Percentiles rank a stretch among this genome's conserved stretches.
phyloP scores from a whole-genome alignment of 2,113 vertebrate genomes.

The Oceanodroma tethys region DNA sequence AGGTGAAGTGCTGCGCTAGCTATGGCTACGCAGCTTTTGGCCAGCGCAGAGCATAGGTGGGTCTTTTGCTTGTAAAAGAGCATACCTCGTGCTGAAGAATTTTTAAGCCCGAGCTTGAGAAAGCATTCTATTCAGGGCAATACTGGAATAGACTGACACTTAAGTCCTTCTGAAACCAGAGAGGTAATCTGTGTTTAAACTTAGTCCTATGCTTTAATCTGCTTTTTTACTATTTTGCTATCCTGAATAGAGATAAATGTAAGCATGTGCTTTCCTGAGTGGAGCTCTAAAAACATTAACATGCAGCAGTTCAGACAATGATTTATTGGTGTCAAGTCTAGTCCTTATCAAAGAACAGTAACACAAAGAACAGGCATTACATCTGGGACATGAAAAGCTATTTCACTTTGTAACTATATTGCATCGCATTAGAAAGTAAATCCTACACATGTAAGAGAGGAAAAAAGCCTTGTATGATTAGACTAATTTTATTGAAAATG shows the following conservation, averaged over 20 bases:
- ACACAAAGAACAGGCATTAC: neutral
- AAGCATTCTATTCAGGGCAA: neutral
- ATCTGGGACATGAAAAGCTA: neutral
- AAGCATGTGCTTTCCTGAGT: neutral
- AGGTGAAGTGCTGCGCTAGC: neutral
- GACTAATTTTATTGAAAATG: neutral
- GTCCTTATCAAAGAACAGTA: neutral
- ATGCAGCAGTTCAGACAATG: neutral
- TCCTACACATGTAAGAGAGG: neutral
- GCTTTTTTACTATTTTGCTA: constrained; percentile 26
- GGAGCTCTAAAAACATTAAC: neutral
- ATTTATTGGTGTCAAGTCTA: neutral
- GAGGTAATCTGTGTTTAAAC: constrained; percentile 28
- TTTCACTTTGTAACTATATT: neutral
- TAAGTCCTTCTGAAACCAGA: constrained; percentile 1
- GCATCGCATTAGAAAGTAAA: neutral
- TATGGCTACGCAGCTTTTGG: neutral
- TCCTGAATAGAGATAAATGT: neutral
- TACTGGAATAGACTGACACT: neutral
- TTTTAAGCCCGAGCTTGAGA: neutral
- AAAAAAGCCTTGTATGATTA: neutral
- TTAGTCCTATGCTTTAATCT: constrained; percentile 29
- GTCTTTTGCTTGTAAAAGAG: neutral
- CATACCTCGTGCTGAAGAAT: neutral
- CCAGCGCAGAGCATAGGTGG: neutral